Evolutionary conservation across 2,113 vertebrate genomes (phyloP).

Genomic region (Capreolus pygargus): DNA sequence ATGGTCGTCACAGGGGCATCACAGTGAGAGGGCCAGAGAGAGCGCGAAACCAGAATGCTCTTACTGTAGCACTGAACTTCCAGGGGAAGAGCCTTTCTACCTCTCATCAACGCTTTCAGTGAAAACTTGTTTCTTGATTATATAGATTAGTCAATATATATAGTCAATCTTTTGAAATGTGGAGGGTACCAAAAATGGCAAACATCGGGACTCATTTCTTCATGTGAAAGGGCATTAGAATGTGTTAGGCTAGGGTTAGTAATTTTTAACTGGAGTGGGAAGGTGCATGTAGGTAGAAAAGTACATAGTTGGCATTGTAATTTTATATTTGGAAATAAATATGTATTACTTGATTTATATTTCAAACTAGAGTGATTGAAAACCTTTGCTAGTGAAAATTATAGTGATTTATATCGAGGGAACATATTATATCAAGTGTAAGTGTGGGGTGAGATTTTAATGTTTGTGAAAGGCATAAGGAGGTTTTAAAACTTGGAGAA

Average conservation of each 20-base stretch:
- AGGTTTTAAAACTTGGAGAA: background rate
- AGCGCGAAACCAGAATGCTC: background rate
- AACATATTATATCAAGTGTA: background rate
- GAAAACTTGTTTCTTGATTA: background rate
- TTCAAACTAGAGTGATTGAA: background rate
- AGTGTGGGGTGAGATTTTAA: background rate
- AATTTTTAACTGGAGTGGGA: background rate
- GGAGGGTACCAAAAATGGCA: background rate
- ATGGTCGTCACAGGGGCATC: background rate
- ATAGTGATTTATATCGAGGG: background rate
- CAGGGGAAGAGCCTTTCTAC: background rate
- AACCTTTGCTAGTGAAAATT: background rate
- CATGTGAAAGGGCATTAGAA: background rate
- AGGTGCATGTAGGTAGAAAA: background rate
- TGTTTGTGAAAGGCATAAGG: background rate
- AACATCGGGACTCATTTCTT: background rate
- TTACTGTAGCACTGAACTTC: background rate
- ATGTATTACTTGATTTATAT: background rate
- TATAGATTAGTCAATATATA: background rate
- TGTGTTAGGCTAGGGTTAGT: too few species aligned
- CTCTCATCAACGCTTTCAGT: background rate
- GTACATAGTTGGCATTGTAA: background rate
- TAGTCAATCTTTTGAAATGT: background rate
- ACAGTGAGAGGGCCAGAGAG: background rate
- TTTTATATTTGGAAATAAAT: constrained; percentile 12